These are phyloP conservation scores for Charadrius vociferus DNA, from an alignment of 2,113 vertebrate species.

Conservation along the genomic window DNA sequence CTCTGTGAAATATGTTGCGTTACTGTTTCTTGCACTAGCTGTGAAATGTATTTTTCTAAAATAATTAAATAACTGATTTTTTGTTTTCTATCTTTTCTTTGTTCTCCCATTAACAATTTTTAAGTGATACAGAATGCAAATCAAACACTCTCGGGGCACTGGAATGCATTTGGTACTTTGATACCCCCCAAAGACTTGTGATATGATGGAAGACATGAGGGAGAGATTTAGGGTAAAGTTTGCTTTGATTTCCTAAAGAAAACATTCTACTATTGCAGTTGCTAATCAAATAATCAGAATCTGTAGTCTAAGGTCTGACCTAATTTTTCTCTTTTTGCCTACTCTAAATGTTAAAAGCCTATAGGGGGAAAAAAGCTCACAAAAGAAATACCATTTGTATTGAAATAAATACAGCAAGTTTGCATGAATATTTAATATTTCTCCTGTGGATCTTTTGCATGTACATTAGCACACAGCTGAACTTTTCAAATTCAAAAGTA, in stretches of 20 bases:
- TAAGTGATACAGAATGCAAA: background rate
- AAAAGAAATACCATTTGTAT: background rate
- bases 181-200: background rate
- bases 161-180: background rate
- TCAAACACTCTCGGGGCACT: background rate
- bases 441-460: background rate
- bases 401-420: background rate
- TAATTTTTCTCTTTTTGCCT: background rate
- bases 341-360: background rate
- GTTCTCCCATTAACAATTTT: background rate
- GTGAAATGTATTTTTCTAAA: background rate
- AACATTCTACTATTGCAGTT: background rate
- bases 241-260: slow-evolving; percentile 35
- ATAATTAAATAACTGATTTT: background rate
- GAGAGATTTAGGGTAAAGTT: background rate
- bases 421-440: background rate
- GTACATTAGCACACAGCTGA: background rate
- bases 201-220: slow-evolving; percentile 7
- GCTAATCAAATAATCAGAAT: slow-evolving; percentile 17
- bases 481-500: background rate
- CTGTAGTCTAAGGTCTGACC: background rate
- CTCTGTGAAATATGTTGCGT: background rate
- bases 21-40: background rate
- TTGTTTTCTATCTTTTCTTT: background rate
- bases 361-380: fast-evolving